Evolutionary conservation across 2,888 invertebrate species (phyloP).

Genomic region (Lomographa bimaculata): DNA sequence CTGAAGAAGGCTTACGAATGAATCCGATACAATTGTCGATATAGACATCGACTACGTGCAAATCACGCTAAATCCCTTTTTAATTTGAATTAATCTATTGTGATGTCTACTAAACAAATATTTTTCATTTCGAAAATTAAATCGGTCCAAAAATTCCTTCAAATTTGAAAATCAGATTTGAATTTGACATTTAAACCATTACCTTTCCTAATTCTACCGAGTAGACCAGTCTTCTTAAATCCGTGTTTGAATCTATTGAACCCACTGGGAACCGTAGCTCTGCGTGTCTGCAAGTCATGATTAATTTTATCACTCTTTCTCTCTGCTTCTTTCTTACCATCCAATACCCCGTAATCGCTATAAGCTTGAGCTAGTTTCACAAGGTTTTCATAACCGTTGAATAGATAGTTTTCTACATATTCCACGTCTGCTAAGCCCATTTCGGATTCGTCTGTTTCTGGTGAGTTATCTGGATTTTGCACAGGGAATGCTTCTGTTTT

Average conservation of each 20-base stretch:
- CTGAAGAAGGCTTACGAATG: no score
- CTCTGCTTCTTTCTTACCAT: conserved; percentile 41
- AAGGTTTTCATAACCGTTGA: conserved; percentile 51
- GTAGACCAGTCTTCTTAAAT: conserved; percentile 22
- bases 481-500: conserved; percentile 42
- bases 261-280: no score
- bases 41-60: no score
- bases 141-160: no score
- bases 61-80: no score
- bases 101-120: no score
- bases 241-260: conserved; percentile 20
- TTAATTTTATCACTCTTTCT: conserved; percentile 43
- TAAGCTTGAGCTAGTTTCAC: conserved; percentile 67
- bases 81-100: no score
- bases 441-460: conserved; percentile 34
- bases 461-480: conserved; percentile 28
- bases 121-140: no score
- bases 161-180: no score
- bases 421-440: conserved; percentile 49
- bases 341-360: conserved; percentile 71
- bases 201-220: conserved; percentile 38
- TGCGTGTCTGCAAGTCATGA: no score
- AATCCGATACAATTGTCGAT: no score
- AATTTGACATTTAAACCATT: no score
- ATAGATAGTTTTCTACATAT: conserved; percentile 59